Conservation (phyloP, 2,888 invertebrate genomes). For the Ophion ventricosus region DNA sequence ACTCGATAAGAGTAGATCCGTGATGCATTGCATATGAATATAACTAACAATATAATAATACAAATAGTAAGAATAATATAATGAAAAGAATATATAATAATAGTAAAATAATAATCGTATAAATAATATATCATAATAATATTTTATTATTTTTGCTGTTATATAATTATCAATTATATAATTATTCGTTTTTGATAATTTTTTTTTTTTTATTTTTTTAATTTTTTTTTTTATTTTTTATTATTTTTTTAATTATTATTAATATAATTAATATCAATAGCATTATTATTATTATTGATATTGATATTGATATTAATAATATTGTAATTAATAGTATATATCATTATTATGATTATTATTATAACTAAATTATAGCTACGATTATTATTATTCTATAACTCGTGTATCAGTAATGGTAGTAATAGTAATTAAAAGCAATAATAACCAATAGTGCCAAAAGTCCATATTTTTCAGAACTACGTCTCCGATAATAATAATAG, state of each 20-base stretch:
- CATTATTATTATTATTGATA: neutral
- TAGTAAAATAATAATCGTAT: neutral
- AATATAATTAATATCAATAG: no score
- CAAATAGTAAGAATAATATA: neutral
- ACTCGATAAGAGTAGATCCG: conserved; percentile 6
- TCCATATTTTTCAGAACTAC: neutral
- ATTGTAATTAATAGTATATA: neutral
- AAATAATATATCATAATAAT: neutral
- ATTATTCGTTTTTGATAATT: no score
- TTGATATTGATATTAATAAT: no score
- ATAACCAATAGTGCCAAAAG: neutral
- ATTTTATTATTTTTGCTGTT: no score
- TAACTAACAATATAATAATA: neutral
- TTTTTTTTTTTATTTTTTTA: no score
- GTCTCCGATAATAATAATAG: neutral
- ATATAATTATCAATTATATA: no score
- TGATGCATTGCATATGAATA: conserved; percentile 19
- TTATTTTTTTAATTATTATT: no score
- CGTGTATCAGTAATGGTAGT: neutral
- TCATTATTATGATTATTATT: no score
- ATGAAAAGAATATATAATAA: neutral
- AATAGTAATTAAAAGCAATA: neutral
- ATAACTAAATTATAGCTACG: no score
- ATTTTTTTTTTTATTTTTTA: no score
- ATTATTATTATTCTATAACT: neutral